Evolutionary conservation across 1,140 invertebrate species (phyloP), one percentile per base, ranked within the genome.

Genomic region (Meloidogyne chitwoodi): DNA sequence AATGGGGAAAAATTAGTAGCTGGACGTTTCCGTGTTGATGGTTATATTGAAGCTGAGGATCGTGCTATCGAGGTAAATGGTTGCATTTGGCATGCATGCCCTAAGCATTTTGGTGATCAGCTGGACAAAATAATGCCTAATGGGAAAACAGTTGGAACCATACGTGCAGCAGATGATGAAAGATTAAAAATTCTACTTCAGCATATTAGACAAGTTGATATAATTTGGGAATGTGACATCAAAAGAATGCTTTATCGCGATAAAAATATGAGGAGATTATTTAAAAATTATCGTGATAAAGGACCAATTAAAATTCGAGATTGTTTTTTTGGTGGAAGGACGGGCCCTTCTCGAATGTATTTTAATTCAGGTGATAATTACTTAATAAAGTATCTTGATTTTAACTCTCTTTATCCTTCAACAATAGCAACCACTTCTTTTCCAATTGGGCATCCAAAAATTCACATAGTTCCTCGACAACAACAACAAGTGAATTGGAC

Each of bases 201-300:
- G 10, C 19, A 71, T 22, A 31, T 71, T 41, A 19, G 31, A 8
- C 34, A 44, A 1, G 41, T 71, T 0, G 63, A 61, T n/a, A 22
- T 66, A 16, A 62, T 71, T 56, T 71, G 69, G 69, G 69, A 71
- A 41, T 65, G 62, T 26, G 41, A 48, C n/a, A 71, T 71, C 8
- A 71, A 71, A 22, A 10, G 29, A 0, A 29, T 31, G 34, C 34
- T 71, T 10, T 70, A 22, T n/a, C 34, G 62, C 8, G 26, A 71
- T 24, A 14, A 6, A 6, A 41, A 22, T 11, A 71, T 71, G 69
- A 71, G 24, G 8, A 31, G 69, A 68, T 70, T 1, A 34, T 71
- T 71, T 26, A 22, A 67, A 6, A 71, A 66, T 24, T 61, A 31
- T n/a, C 27, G 14, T 16, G 68, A 65, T 64, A 26, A 27, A 12